A percentile compares a stretch with the other conserved stretches of the same genome.
Evolutionary conservation across 2,113 vertebrate species (phyloP).

Genomic region (Crotalus tigris): DNA sequence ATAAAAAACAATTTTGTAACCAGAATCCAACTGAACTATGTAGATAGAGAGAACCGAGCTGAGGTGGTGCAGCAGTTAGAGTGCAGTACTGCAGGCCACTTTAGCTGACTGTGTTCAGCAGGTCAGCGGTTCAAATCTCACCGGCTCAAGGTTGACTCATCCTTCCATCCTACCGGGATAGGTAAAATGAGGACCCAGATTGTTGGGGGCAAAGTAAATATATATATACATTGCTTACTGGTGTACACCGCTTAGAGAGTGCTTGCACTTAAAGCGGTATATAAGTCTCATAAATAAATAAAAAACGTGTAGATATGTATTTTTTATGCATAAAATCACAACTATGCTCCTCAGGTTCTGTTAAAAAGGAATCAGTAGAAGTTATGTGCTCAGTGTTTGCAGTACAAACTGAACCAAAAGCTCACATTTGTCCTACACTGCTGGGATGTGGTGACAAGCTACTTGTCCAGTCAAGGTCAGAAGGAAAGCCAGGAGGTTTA

Average conservation of each 20-base stretch:
- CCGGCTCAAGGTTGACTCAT: too few relatives aligned
- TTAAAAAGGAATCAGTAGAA: neutral
- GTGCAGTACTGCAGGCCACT: too few relatives aligned
- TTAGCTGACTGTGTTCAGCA: too few relatives aligned
- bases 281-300: too few relatives aligned
- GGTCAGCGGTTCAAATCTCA: too few relatives aligned
- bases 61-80: too few relatives aligned
- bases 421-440: neutral
- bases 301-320: neutral
- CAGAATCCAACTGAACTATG: neutral
- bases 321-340: neutral
- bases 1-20: neutral
- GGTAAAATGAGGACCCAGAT: too few relatives aligned
- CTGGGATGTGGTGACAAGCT: neutral
- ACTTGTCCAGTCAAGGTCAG: neutral
- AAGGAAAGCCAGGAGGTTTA: neutral
- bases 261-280: too few relatives aligned
- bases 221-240: too few relatives aligned
- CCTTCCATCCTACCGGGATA: too few relatives aligned
- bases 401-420: neutral
- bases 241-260: too few relatives aligned
- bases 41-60: neutral
- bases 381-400: neutral
- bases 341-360: neutral
- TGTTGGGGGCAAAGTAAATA: too few relatives aligned